phyloP scores from a whole-genome alignment of 2,113 vertebrate genomes.

The Lamprotornis superbus region DNA sequence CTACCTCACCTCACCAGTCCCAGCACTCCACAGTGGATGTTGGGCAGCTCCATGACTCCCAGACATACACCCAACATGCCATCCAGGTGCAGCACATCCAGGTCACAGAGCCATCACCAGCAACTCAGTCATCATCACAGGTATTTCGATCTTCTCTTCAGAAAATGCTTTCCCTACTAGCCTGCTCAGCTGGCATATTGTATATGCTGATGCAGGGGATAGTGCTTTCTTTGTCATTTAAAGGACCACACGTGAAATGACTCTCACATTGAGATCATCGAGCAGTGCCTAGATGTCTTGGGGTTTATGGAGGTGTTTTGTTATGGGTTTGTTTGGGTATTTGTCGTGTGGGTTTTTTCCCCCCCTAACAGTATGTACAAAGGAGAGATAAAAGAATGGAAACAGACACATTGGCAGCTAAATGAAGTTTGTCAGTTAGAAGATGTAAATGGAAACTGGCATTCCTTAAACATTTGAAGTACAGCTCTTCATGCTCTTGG shows the following conservation, averaged over 20 bases:
- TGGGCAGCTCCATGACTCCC: slow-evolving; percentile 92
- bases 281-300: neutral
- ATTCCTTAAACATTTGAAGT: neutral
- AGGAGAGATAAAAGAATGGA: neutral
- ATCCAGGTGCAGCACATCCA: slow-evolving; percentile 99
- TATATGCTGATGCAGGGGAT: neutral
- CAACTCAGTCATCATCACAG: slow-evolving; percentile 77
- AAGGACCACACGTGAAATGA: neutral
- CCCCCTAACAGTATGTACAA: no score
- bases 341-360: neutral
- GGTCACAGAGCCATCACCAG: slow-evolving; percentile 81
- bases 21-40: slow-evolving; percentile 94
- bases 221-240: neutral
- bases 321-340: neutral
- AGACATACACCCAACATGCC: slow-evolving; percentile 92
- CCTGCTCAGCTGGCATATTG: neutral
- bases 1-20: slow-evolving; percentile 88
- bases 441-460: neutral
- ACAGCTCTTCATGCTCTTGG: neutral
- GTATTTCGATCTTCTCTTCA: slow-evolving; percentile 56
- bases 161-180: neutral
- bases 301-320: neutral
- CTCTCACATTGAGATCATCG: neutral
- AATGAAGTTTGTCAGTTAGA: neutral
- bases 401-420: neutral